These are phyloP conservation scores for Cosmia trapezina DNA, from an alignment of 2,888 invertebrate species.

Conservation along the genomic window DNA sequence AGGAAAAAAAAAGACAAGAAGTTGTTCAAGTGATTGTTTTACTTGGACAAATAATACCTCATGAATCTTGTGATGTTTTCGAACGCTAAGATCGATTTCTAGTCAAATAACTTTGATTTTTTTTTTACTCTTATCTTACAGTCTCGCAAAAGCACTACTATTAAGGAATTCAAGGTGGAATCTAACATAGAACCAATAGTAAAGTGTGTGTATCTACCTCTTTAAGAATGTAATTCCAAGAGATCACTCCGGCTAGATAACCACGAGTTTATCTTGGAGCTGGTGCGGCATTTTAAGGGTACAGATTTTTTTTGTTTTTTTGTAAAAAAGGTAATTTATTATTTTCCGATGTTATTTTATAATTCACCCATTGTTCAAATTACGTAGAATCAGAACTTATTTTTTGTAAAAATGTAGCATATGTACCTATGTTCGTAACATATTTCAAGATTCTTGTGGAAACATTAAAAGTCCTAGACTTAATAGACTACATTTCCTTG, in stretches of 20 bases:
- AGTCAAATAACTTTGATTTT: neutral
- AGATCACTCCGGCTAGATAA: neutral
- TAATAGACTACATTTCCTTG: slow-evolving; percentile 19
- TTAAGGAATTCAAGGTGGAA: neutral
- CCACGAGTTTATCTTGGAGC: neutral
- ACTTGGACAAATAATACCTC: slow-evolving; percentile 17
- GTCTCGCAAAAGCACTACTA: neutral
- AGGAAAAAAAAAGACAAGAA: slow-evolving; percentile 35
- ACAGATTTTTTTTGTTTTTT: no score
- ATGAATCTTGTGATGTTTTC: neutral
- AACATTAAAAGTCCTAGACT: slow-evolving; percentile 1
- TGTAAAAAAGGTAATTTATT: no score
- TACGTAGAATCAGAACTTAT: no score
- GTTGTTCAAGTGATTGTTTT: slow-evolving; percentile 32
- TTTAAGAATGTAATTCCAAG: neutral
- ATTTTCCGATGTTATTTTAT: neutral
- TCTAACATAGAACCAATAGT: neutral
- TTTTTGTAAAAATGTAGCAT: neutral
- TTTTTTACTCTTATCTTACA: neutral
- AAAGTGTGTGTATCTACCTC: neutral
- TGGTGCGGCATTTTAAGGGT: neutral
- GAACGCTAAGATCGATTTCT: slow-evolving; percentile 3
- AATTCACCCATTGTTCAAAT: neutral
- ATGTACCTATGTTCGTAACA: no score
- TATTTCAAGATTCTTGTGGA: neutral